Evolutionary conservation across 2,113 vertebrate species (phyloP), one percentile per base, ranked within the genome.

Genomic region (Hypomesus transpacificus): DNA sequence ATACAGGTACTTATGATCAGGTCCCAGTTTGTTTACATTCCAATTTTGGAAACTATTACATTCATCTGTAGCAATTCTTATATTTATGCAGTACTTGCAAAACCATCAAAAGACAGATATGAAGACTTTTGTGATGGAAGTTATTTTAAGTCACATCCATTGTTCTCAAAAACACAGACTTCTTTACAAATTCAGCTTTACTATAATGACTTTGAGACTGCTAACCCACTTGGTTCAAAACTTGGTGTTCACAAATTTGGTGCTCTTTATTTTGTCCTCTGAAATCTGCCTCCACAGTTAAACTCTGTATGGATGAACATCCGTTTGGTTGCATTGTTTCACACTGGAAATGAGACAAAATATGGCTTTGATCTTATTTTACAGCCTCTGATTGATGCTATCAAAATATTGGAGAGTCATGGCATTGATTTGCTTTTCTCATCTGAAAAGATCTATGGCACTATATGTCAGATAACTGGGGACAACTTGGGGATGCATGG

Each of bases 191-290:
- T 74, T 21, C 63, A 81, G 13, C 50, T 81, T 14, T 79, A 58
- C 50, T 75, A 65, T 67, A 61, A 77, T 70, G 71, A 74, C n/a
- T 80, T 76, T 76, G 78, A 80, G 57, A 61, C 31, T 13, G 70
- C 70, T 18, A 80, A 78, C 31, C 73, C 76, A 3, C 59, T 82
- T 16, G 66, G 74, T 3, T 67, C 31, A 17, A 68, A 71, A 58
- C 14, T 20, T 21, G 75, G 58, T 14, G 22, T 81, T 26, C 75
- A 77, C 57, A 74, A 68, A 53, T 6, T 81, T 21, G 75, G 64
- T 57, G 63, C 67, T 53, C 17, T 81, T 22, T 74, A 81, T 68
- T 81, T 75, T 75, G 13, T 61, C 6, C 26, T 75, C 0, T 34
- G 68, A 69, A 77, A 80, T 65, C 50, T 80, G 7, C 73, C 65